Evolutionary conservation across 2,888 invertebrate species (phyloP).

Genomic region (Empis livida): DNA sequence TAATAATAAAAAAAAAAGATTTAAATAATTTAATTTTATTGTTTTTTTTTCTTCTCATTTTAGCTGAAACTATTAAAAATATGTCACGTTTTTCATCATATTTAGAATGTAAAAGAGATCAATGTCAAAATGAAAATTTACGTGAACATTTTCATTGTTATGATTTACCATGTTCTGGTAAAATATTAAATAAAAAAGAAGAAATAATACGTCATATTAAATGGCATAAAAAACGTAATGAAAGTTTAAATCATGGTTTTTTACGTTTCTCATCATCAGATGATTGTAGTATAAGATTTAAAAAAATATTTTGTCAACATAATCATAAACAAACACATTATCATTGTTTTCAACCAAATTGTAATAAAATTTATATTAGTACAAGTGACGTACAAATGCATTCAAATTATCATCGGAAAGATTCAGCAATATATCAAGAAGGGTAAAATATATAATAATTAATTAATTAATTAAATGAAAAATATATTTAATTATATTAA

Average conservation of each 20-base stretch:
- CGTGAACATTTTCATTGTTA: slow-evolving; percentile 91
- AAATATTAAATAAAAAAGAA: slow-evolving; percentile 95
- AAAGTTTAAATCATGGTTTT: slow-evolving; percentile 81
- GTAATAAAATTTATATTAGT: slow-evolving; percentile 93
- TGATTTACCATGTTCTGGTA: slow-evolving; percentile 47
- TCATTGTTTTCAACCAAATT: slow-evolving; percentile 90
- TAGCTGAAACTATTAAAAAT: slow-evolving; percentile 26
- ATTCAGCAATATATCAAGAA: slow-evolving; percentile 93
- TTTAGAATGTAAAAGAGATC: slow-evolving; percentile 31
- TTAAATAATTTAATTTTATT: not conserved
- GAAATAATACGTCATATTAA: slow-evolving; percentile 98
- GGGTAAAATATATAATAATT: slow-evolving; percentile 38
- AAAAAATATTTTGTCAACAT: slow-evolving; percentile 65
- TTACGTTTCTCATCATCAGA: slow-evolving; percentile 84
- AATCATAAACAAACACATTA: slow-evolving; percentile 54
- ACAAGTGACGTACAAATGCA: slow-evolving; percentile 99
- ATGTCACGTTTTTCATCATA: slow-evolving; percentile 33
- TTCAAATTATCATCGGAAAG: slow-evolving; percentile 95
- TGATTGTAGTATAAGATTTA: slow-evolving; percentile 66
- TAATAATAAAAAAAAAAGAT: not conserved
- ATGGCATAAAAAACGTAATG: slow-evolving; percentile 98
- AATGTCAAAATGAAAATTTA: slow-evolving; percentile 31
- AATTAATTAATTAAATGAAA: too few species aligned
- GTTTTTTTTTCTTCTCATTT: not conserved
- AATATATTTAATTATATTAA: too few species aligned